These are phyloP conservation scores for Garrulus glandarius DNA, from an alignment of 2,797 vertebrate species.

Conservation along the genomic window DNA sequence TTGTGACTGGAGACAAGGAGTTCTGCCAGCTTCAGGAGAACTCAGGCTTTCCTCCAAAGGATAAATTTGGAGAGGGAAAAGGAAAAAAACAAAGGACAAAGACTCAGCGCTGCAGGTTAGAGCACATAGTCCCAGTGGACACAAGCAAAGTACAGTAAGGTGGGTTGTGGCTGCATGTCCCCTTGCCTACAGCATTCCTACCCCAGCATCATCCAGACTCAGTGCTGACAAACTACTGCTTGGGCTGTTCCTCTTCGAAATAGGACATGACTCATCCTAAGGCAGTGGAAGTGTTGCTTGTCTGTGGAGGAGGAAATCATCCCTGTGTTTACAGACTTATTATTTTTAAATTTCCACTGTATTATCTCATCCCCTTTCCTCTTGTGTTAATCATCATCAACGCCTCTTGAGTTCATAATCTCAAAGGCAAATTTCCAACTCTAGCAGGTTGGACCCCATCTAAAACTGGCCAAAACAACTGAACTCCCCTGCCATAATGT, in stretches of 20 bases:
- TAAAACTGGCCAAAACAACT: neutral
- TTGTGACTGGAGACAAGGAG: neutral
- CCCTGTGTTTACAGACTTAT: neutral
- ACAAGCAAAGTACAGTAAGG: neutral
- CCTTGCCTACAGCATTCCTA: neutral
- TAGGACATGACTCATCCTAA: neutral
- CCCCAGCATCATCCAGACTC: neutral
- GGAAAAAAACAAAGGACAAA: neutral
- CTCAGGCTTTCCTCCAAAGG: neutral
- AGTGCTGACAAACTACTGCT: neutral
- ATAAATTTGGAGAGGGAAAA: neutral
- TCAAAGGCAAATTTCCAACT: neutral
- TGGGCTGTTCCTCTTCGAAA: neutral
- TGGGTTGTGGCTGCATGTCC: neutral
- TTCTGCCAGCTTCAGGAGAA: constrained; percentile 14
- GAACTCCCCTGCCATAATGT: neutral
- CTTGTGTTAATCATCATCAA: neutral
- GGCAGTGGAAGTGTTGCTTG: neutral
- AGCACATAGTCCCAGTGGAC: neutral
- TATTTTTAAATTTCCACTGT: neutral
- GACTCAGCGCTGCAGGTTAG: neutral
- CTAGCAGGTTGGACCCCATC: neutral
- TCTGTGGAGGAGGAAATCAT: neutral
- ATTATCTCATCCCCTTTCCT: neutral
- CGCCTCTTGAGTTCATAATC: neutral